A percentile compares a stretch with the other conserved stretches of the same genome.
Evolutionary conservation across 2,888 invertebrate species (phyloP).

Genomic region (Euphydryas editha): DNA sequence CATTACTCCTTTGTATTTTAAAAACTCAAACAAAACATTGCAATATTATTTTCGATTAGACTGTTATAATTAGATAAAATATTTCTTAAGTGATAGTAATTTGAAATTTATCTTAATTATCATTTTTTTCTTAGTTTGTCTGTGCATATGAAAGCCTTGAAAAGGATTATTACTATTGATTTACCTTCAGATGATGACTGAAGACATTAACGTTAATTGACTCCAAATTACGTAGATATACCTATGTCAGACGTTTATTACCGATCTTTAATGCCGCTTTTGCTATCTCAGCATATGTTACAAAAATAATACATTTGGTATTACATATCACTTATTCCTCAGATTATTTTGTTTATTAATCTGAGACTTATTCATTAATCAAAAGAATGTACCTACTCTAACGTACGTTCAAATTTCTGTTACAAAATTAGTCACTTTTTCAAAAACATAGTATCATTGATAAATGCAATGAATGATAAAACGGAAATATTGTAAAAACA

Average conservation of each 20-base stretch:
- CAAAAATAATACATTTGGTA: background rate
- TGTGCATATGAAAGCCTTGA: background rate
- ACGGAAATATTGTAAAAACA: too few relatives aligned
- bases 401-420: background rate
- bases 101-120: background rate
- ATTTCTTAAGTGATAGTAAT: background rate
- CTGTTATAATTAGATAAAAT: background rate
- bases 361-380: conserved; percentile 2
- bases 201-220: conserved; percentile 32
- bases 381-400: background rate
- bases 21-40: conserved; percentile 3
- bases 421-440: background rate
- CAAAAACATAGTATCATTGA: background rate
- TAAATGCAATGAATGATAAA: too few relatives aligned
- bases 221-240: conserved; percentile 31
- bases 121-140: background rate
- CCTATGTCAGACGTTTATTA: conserved; percentile 20
- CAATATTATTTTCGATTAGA: background rate
- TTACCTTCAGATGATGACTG: conserved; percentile 21
- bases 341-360: too few relatives aligned
- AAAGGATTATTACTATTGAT: conserved; percentile 16
- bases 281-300: conserved; percentile 15
- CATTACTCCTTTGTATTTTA: background rate
- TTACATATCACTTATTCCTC: conserved; percentile 15
- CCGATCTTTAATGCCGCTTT: conserved; percentile 12